Evolutionary conservation across 2,113 vertebrate genomes (phyloP), one percentile per base, ranked within the genome.

Genomic region (Amblyopsis rosae): DNA sequence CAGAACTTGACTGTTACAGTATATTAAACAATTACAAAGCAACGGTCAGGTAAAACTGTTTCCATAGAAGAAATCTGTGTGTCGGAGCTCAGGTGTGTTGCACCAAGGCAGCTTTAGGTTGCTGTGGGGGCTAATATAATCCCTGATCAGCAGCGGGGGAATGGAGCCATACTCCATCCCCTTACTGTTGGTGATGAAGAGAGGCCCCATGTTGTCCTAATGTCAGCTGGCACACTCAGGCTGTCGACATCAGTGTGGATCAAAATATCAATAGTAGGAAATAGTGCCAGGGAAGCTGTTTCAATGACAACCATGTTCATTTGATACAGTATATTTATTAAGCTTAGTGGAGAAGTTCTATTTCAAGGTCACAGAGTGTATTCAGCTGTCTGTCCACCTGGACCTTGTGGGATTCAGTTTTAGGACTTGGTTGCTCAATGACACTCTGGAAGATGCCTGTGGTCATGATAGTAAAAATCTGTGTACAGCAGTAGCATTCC

Each of bases 41-140:
- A 41, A 41, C 53, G 16, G 1, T 15, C n/a, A 17, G 16, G 53
- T 17, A 55, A 17, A 16, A 6, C 15, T 6, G 7, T 55, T 9
- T 8, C n/a, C 11, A 6, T 54, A 15, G 6, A n/a, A n/a, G 51
- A 13, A n/a, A 8, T 16, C 2, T 12, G 5, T 55, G 3, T 17
- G 3, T n/a, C n/a, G 53, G 73, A 66, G 70, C 82, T 76, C 80
- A 84, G 81, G 81, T 81, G 79, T 63, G 56, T 15, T 33, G 32
- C 8, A 12, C 46, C 1, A 51, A 59, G 58, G 59, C 41, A 10
- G 69, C 68, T 61, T 55, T 66, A 79, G 71, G 66, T 69, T 73
- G 69, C 15, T 17, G 17, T 19, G 3, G 33, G 41, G 26, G 55
- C 13, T 13, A 41, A 57, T 81, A 72, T 77, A 82, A 77, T 81